Percentiles rank a stretch among this genome's conserved stretches.
phyloP scores from a whole-genome alignment of 2,797 vertebrate genomes.

The Steatocranus sp. region DNA sequence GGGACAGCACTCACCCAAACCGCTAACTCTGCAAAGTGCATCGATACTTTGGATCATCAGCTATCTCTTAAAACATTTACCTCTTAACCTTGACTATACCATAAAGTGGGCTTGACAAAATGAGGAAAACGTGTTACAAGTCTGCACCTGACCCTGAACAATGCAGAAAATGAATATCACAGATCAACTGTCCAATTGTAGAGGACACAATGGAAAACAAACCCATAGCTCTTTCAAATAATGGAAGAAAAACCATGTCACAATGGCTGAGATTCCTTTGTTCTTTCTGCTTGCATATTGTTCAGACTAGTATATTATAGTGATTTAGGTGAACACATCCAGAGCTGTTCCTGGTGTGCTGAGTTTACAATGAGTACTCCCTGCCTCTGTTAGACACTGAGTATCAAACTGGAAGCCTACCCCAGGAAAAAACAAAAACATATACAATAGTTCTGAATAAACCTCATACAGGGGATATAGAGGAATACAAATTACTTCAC shows the following conservation, averaged over 20 bases:
- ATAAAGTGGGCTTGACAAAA: constrained; percentile 22
- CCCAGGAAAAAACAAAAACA: constrained; percentile 51
- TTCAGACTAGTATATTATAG: constrained; percentile 46
- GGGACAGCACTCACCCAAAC: neutral
- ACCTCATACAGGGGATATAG: constrained; percentile 40
- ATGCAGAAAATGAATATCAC: constrained; percentile 37
- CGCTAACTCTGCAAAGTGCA: constrained; percentile 64
- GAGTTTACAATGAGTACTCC: constrained; percentile 31
- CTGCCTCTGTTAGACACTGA: constrained; percentile 23
- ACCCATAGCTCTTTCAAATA: constrained; percentile 37
- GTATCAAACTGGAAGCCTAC: constrained; percentile 40
- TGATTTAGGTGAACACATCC: constrained; percentile 43
- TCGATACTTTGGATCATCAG: constrained; percentile 64
- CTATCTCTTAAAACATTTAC: constrained; percentile 24
- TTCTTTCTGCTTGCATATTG: constrained; percentile 74
- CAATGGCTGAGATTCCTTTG: constrained; percentile 75
- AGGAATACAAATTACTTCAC: constrained; percentile 50
- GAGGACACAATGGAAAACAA: constrained; percentile 8
- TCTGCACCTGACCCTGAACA: constrained; percentile 18
- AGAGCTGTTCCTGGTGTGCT: constrained; percentile 47
- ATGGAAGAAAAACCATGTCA: constrained; percentile 59
- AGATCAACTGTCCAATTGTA: neutral
- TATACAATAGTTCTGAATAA: constrained; percentile 38
- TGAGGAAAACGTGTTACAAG: constrained; percentile 17
- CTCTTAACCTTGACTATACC: constrained; percentile 16